phyloP scores from a whole-genome alignment of 1,140 invertebrate genomes.

The Bombus balteatus region DNA sequence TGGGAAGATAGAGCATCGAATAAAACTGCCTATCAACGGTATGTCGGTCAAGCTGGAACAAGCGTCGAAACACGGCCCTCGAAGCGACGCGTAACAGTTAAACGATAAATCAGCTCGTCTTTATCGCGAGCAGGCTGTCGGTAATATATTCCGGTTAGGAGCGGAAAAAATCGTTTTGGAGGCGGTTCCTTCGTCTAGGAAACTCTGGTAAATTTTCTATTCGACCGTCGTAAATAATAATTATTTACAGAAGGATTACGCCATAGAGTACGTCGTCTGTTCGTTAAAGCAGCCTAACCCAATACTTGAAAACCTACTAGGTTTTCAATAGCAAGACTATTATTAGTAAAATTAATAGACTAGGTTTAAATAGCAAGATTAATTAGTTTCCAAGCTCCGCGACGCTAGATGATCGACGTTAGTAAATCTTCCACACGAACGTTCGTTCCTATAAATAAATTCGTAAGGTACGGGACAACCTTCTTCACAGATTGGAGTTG shows the following conservation, averaged over 20 bases:
- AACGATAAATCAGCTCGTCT: constrained; percentile 49
- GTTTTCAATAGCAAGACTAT: not conserved
- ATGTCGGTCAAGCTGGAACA: constrained; percentile 37
- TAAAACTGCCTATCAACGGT: constrained; percentile 39
- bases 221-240: constrained; percentile 44
- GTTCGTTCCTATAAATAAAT: too few species aligned
- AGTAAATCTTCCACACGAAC: too few species aligned
- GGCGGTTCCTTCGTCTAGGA: constrained; percentile 26
- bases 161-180: constrained; percentile 9
- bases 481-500: too few species aligned
- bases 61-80: constrained; percentile 3
- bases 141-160: constrained; percentile 32
- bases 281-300: not conserved
- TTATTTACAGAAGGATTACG: constrained; percentile 1
- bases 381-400: not conserved
- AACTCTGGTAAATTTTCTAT: constrained; percentile 40
- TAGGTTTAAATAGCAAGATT: too few species aligned
- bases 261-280: not conserved
- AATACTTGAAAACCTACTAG: not conserved
- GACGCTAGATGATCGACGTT: too few species aligned
- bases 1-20: constrained; percentile 23
- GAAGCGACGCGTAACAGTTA: constrained; percentile 25
- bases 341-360: too few species aligned
- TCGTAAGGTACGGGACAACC: too few species aligned
- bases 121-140: constrained; percentile 25